These are phyloP conservation scores for Ellobium chinense DNA, from an alignment of 2,888 invertebrate species.

Conservation along the genomic window DNA sequence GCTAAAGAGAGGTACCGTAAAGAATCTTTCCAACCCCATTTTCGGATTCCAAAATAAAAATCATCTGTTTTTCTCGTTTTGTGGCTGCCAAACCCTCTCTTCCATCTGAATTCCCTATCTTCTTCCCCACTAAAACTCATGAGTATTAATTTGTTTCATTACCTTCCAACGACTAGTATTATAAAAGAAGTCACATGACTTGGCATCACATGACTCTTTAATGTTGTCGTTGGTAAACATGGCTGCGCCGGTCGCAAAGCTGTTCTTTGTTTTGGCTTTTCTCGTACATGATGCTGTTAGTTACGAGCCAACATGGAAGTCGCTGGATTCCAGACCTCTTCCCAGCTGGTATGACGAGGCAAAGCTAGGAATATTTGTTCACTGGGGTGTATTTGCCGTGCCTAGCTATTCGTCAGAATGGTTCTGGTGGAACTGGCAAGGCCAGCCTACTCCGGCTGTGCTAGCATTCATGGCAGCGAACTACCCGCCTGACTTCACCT, in stretches of 20 bases:
- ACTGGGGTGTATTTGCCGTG: conserved; percentile 80
- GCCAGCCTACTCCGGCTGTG: conserved; percentile 77
- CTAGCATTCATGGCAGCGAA: conserved; percentile 87
- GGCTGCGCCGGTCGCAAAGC: not conserved
- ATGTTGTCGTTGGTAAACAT: not conserved
- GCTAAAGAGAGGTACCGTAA: too few species aligned
- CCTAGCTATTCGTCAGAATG: conserved; percentile 84
- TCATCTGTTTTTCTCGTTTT: too few species aligned
- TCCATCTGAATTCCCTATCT: too few species aligned
- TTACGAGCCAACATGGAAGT: conserved; percentile 87
- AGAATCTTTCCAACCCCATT: too few species aligned
- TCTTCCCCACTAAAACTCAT: too few species aligned
- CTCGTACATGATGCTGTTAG: not conserved
- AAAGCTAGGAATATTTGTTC: conserved; percentile 80
- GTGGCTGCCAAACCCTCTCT: too few species aligned
- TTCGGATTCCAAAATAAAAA: too few species aligned
- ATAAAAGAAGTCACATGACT: conserved; percentile 8
- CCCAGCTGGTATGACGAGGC: conserved; percentile 80
- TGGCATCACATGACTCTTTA: not conserved
- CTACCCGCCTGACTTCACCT: conserved; percentile 91
- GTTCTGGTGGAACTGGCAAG: conserved; percentile 92
- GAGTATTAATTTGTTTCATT: too few species aligned
- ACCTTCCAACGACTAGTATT: too few species aligned
- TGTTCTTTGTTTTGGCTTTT: not conserved
- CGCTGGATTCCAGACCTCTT: conserved; percentile 90